Evolutionary conservation across 2,888 invertebrate species (phyloP).

Genomic region (Yponomeuta cagnagella): DNA sequence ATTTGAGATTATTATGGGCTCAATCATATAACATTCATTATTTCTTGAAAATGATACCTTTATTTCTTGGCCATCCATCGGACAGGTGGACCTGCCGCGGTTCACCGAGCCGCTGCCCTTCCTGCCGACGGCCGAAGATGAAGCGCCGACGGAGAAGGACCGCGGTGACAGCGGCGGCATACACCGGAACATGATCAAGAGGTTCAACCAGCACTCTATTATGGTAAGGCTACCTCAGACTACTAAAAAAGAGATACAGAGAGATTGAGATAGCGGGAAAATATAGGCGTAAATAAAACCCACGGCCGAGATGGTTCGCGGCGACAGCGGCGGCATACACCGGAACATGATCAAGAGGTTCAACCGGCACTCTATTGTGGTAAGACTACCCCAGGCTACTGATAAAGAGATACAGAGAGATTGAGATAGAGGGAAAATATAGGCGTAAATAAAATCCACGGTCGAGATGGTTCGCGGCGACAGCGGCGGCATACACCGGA

Average conservation of each 20-base stretch:
- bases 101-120: slow-evolving; percentile 80
- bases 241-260: no score
- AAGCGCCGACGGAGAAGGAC: slow-evolving; percentile 43
- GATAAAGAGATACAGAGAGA: no score
- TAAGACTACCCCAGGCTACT: slow-evolving; percentile 39
- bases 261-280: no score
- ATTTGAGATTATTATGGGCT: no score
- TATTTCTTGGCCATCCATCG: neutral
- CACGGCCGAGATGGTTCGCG: slow-evolving; percentile 42
- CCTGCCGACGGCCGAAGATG: slow-evolving; percentile 45
- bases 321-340: slow-evolving; percentile 77
- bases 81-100: slow-evolving; percentile 83
- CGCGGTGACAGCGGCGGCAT: slow-evolving; percentile 68
- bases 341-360: slow-evolving; percentile 96
- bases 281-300: no score
- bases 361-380: slow-evolving; percentile 96
- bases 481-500: slow-evolving; percentile 82
- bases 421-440: no score
- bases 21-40: no score
- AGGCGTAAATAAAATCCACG: slow-evolving; percentile 12
- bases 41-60: no score
- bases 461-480: slow-evolving; percentile 50
- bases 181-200: slow-evolving; percentile 94
- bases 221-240: slow-evolving; percentile 78
- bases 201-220: slow-evolving; percentile 95